phyloP scores from a whole-genome alignment of 1,140 invertebrate genomes.

The Hetaerina americana region DNA sequence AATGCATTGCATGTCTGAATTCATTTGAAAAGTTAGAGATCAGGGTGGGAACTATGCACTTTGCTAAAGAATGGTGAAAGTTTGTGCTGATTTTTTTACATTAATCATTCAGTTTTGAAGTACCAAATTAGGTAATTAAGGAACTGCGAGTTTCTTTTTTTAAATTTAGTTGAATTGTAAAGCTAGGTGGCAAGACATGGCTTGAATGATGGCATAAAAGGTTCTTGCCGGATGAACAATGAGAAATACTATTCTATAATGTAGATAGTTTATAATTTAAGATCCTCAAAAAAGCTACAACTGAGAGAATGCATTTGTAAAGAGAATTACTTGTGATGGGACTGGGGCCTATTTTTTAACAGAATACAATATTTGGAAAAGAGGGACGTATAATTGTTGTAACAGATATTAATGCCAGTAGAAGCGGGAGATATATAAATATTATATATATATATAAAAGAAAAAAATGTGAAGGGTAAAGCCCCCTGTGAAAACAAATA shows the following conservation, averaged over 20 bases:
- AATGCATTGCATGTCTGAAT: not conserved
- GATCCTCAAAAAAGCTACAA: not conserved
- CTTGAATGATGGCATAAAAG: not conserved
- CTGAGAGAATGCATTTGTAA: not conserved
- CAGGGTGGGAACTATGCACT: not conserved
- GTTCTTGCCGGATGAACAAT: not conserved
- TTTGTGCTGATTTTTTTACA: not conserved
- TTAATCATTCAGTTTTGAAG: not conserved
- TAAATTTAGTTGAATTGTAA: not conserved
- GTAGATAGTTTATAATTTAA: slow-evolving; percentile 1
- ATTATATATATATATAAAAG: not conserved
- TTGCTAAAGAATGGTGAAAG: not conserved
- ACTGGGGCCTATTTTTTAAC: not conserved
- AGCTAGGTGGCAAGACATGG: not conserved
- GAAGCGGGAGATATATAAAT: not conserved
- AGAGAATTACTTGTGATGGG: not conserved
- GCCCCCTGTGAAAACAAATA: not conserved
- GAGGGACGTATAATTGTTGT: not conserved
- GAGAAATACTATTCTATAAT: not conserved
- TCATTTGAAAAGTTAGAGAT: not conserved
- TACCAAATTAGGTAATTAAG: not conserved
- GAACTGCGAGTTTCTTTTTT: not conserved
- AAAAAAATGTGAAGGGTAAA: not conserved
- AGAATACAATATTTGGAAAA: not conserved
- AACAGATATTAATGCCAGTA: not conserved